phyloP scores from a whole-genome alignment of 1,140 invertebrate species.

The Formica selysi region DNA sequence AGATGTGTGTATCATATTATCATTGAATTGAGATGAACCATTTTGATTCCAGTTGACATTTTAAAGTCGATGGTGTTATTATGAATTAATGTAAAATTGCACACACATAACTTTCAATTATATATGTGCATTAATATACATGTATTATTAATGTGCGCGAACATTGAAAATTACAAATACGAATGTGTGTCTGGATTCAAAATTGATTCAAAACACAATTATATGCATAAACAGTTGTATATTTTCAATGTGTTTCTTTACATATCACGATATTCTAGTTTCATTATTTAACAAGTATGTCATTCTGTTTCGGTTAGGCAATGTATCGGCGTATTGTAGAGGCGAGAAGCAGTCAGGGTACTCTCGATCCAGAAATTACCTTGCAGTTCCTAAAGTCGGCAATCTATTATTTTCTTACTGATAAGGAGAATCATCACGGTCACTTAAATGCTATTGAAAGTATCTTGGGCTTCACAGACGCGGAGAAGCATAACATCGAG shows the following conservation, averaged over 20 bases:
- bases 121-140: background rate
- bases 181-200: constrained; percentile 32
- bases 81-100: background rate
- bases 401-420: constrained; percentile 96
- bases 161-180: background rate
- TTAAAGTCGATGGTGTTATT: background rate
- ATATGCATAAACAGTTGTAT: constrained; percentile 32
- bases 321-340: constrained; percentile 94
- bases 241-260: constrained; percentile 25
- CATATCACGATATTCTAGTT: constrained; percentile 1
- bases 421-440: constrained; percentile 93
- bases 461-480: constrained; percentile 92
- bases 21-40: constrained; percentile 25
- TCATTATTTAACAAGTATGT: constrained; percentile 28
- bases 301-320: constrained; percentile 87
- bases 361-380: constrained; percentile 94
- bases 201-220: constrained; percentile 3
- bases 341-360: constrained; percentile 89
- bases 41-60: background rate
- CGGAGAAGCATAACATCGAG: constrained; percentile 92
- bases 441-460: constrained; percentile 95
- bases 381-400: constrained; percentile 95
- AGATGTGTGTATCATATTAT: constrained; percentile 16
- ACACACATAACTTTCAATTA: background rate
- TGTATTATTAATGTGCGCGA: background rate